Evolutionary conservation across 1,140 invertebrate species (phyloP).

Genomic region (Drosophila bocki): DNA sequence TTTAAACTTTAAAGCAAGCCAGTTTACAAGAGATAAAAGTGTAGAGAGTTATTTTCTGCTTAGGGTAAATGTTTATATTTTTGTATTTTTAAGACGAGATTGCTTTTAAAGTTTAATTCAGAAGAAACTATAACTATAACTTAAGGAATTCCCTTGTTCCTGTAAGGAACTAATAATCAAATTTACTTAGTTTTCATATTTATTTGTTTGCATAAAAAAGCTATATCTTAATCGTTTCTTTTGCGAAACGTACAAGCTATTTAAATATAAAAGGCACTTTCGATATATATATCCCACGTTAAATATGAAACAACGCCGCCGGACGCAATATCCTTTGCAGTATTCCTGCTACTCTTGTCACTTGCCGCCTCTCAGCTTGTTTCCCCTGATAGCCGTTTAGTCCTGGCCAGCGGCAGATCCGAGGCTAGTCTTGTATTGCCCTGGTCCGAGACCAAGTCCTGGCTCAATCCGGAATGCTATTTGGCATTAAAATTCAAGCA

Average conservation of each 20-base stretch:
- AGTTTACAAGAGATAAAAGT: neutral
- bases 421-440: constrained; percentile 29
- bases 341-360: constrained; percentile 32
- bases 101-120: no score
- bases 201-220: neutral
- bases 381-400: constrained; percentile 60
- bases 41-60: neutral
- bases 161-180: neutral
- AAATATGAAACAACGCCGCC: constrained; percentile 28
- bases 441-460: constrained; percentile 35
- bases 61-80: neutral
- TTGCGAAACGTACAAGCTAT: neutral
- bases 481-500: constrained; percentile 72
- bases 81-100: neutral
- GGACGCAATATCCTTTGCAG: constrained; percentile 28
- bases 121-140: no score
- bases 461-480: constrained; percentile 49
- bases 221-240: neutral
- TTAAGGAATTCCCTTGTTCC: no score
- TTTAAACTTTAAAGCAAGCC: neutral
- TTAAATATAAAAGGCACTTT: constrained; percentile 26
- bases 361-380: constrained; percentile 34
- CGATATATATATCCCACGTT: constrained; percentile 9
- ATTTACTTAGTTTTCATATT: neutral
- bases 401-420: constrained; percentile 54